A percentile compares a stretch with the other conserved stretches of the same genome.
Evolutionary conservation across 37 sponge, comb jelly and placozoan genomes (phyloP).

Genomic region (Hexactinellida sp.): DNA sequence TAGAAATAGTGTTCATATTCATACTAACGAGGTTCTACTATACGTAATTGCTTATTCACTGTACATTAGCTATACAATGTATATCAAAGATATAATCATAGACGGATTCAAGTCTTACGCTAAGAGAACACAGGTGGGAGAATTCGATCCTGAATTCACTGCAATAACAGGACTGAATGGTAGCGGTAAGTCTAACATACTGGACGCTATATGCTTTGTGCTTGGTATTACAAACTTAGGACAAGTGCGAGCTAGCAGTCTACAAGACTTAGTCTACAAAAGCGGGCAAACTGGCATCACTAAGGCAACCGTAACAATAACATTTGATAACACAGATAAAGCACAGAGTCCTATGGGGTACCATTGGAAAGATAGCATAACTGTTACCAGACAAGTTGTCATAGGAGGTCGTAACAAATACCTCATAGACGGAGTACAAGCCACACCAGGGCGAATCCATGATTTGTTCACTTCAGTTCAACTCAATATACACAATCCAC

Average conservation of each 20-base stretch:
- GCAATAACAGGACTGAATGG: slow-evolving; percentile 98
- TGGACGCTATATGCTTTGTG: slow-evolving; percentile 91
- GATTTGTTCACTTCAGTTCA: slow-evolving; percentile 94
- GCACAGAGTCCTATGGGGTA: slow-evolving; percentile 92
- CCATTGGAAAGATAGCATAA: slow-evolving; percentile 73
- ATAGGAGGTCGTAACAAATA: slow-evolving; percentile 98
- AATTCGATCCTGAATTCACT: slow-evolving; percentile 90
- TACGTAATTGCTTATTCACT: no score
- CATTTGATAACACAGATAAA: slow-evolving; percentile 87
- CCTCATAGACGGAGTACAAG: slow-evolving; percentile 88
- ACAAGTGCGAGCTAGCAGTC: slow-evolving; percentile 85
- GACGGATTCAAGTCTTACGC: slow-evolving; percentile 99
- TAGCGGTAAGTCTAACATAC: slow-evolving; percentile 95
- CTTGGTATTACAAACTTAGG: slow-evolving; percentile 91
- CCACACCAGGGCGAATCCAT: slow-evolving; percentile 81
- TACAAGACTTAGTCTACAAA: slow-evolving; percentile 98
- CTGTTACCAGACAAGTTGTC: slow-evolving; percentile 86
- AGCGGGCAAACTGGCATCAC: slow-evolving; percentile 94
- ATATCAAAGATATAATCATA: slow-evolving; percentile 77
- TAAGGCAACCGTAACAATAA: slow-evolving; percentile 95
- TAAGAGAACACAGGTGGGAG: slow-evolving; percentile 72
- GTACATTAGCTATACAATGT: slow-evolving; percentile 35
- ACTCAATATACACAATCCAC: slow-evolving; percentile 96
- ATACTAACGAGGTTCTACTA: no score
- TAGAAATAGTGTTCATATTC: no score